These are phyloP conservation scores for Corythaixoides concolor DNA, from an alignment of 2,113 vertebrate species.

Conservation along the genomic window DNA sequence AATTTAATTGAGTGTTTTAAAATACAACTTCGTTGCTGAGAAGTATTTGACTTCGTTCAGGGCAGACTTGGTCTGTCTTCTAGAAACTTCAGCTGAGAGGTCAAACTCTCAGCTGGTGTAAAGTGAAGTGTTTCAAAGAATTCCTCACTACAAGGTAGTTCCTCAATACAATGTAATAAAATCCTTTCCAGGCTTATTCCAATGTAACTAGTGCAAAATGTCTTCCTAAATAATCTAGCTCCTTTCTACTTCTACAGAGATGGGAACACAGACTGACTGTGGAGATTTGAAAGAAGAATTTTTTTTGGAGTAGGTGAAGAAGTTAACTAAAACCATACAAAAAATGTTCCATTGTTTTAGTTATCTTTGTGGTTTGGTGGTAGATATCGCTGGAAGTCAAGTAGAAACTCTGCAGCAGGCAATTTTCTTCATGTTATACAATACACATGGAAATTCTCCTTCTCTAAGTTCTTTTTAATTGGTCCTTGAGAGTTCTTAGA, in stretches of 20 bases:
- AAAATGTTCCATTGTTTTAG: not conserved
- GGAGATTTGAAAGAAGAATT: not conserved
- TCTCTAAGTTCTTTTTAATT: not conserved
- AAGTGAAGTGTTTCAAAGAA: not conserved
- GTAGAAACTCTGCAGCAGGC: not conserved
- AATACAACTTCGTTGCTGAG: not conserved
- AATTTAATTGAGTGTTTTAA: not conserved
- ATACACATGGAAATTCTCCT: not conserved
- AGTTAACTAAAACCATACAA: accelerated
- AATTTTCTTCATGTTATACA: not conserved
- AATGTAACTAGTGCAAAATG: not conserved
- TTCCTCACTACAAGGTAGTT: not conserved
- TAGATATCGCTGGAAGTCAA: not conserved
- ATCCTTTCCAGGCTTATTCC: not conserved
- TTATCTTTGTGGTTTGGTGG: not conserved
- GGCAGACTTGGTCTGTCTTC: not conserved
- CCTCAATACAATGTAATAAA: not conserved
- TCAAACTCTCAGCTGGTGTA: not conserved
- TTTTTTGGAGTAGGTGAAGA: not conserved
- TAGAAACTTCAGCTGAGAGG: not conserved
- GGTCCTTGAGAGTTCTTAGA: not conserved
- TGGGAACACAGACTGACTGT: not conserved
- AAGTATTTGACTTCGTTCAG: not conserved
- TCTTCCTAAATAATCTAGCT: not conserved
- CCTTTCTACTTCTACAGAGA: not conserved